Percentiles rank a stretch among this genome's conserved stretches.
These are phyloP conservation scores for Hipparchia semele DNA, from an alignment of 2,888 invertebrate species.

Conservation along the genomic window DNA sequence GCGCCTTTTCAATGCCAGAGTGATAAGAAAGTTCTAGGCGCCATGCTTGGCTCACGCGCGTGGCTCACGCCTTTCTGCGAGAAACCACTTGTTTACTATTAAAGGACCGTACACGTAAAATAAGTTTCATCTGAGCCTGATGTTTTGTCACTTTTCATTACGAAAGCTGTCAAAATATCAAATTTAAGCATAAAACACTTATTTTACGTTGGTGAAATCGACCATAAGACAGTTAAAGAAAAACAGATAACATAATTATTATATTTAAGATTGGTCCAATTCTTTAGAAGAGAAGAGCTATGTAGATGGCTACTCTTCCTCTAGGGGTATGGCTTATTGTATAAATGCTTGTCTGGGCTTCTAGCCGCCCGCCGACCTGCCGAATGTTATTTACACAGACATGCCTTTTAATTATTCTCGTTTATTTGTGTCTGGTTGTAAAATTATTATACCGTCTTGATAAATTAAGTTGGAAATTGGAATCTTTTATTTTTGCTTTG, in stretches of 20 bases:
- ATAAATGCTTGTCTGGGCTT: slow-evolving; percentile 22
- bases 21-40: too few species aligned
- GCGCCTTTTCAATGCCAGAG: too few species aligned
- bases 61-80: too few species aligned
- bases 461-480: slow-evolving; percentile 28
- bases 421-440: slow-evolving; percentile 44
- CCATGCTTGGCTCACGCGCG: too few species aligned
- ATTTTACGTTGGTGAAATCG: too few species aligned
- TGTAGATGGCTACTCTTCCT: neutral
- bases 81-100: too few species aligned
- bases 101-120: too few species aligned
- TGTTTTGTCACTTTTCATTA: too few species aligned
- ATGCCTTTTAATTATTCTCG: slow-evolving; percentile 40
- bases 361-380: slow-evolving; percentile 33
- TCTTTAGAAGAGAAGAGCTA: neutral
- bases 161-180: too few species aligned
- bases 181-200: too few species aligned
- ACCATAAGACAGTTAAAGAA: too few species aligned
- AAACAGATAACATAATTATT: neutral
- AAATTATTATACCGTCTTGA: slow-evolving; percentile 35
- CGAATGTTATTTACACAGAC: slow-evolving; percentile 41
- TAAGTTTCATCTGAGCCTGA: too few species aligned
- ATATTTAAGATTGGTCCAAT: neutral
- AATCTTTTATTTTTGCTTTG: slow-evolving; percentile 24
- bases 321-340: neutral